Conservation (phyloP, 2,888 invertebrate genomes). For the Diaphora mendica region DNA sequence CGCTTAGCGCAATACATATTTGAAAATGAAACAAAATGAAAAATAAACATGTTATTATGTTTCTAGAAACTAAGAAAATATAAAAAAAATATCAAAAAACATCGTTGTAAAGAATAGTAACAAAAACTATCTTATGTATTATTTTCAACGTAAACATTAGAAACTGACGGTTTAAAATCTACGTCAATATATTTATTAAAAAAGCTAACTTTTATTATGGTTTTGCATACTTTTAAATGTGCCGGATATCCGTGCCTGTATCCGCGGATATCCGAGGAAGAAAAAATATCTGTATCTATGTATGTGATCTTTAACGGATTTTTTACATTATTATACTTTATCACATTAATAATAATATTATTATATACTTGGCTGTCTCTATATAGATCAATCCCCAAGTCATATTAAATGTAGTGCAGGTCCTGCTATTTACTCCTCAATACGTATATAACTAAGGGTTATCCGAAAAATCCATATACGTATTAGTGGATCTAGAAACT, state of each 20-base stretch:
- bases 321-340: not conserved
- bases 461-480: not conserved
- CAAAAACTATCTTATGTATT: conserved; percentile 9
- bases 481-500: not conserved
- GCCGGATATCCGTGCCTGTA: not conserved
- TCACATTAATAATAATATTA: not conserved
- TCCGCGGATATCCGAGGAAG: not conserved
- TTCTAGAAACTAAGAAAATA: conserved; percentile 20
- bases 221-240: not conserved
- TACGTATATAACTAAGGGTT: not conserved
- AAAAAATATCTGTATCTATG: not conserved
- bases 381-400: not conserved
- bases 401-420: not conserved
- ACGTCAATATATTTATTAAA: not conserved
- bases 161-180: conserved; percentile 8
- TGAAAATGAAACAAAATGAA: conserved; percentile 11
- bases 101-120: conserved; percentile 14
- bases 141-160: conserved; percentile 4
- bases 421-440: not conserved
- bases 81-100: conserved; percentile 18
- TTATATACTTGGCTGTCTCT: not conserved
- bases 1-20: conserved; percentile 12
- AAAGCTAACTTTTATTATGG: not conserved
- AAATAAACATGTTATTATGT: conserved; percentile 4
- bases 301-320: not conserved